These are phyloP conservation scores for Oreocharis arfaki DNA, from an alignment of 2,113 vertebrate species.

Conservation along the genomic window DNA sequence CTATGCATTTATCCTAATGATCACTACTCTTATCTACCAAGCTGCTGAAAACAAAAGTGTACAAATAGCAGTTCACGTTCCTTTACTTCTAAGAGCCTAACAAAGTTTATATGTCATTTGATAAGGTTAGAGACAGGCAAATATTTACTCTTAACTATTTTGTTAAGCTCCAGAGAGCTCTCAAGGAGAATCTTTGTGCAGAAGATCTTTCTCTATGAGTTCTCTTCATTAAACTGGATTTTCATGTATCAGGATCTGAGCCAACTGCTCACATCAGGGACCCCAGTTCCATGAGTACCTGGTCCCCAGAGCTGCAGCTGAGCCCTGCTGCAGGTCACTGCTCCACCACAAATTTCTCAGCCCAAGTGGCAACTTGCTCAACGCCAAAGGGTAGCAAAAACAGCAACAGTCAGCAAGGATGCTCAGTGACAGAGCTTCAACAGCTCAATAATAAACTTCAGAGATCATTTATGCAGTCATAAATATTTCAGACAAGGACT, in stretches of 20 bases:
- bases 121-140: background rate
- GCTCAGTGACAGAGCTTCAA: background rate
- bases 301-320: background rate
- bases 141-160: background rate
- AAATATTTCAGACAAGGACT: background rate
- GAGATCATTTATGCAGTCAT: background rate
- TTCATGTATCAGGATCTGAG: background rate
- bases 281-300: fast-evolving
- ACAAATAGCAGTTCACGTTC: background rate
- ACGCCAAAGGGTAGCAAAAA: fast-evolving
- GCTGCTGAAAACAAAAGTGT: too few species aligned
- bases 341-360: background rate
- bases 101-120: background rate
- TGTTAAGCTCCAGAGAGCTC: background rate
- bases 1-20: background rate
- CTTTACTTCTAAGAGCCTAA: background rate
- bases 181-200: background rate
- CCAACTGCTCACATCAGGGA: background rate
- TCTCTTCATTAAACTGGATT: background rate
- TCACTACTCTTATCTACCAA: background rate
- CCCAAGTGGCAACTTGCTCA: background rate
- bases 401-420: background rate
- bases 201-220: background rate
- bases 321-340: background rate
- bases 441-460: background rate